Base-by-base conservation (phyloP, 2,888 invertebrate species). In the Orthosia gothica region DNA sequence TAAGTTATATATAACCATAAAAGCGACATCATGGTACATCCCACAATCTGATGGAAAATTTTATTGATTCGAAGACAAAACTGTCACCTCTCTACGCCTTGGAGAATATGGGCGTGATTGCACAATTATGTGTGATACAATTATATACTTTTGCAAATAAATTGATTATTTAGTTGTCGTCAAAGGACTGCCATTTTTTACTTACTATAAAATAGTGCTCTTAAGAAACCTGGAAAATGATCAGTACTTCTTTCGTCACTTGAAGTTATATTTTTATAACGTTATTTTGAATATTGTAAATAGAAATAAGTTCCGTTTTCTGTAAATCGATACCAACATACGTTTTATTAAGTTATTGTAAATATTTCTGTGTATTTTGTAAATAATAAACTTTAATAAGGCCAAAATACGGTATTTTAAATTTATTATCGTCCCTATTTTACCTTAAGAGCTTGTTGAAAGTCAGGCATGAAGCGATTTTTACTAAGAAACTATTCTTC, bases 351-450 rank as follows among this genome's bases (percentile, higher is more conserved):
- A 55, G 57, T 79, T 71, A 23, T 4, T 84, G 83, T 84, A 81
- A 74, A 84, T 85, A 82, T 59, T 70, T 83, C 40, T 73, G 70
- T 85, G 69, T 85, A 84, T 68, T 83, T 79, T 86, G 82, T 86
- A 84, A 80, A 71, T 84, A 86, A 74, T 76, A 76, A 67, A 80
- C 16, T 59, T 68, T 72, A 58, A 70, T 61, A 47, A 68, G 32
- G 66, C 54, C 15, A 64, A 54, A 9, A 0, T 32, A 26, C 0
- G 7, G n/a, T n/a, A 26, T 54, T 49, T 58, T 40, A 40, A n/a
- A 40, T 40, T 1, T 40, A 40, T 40, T 40, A 40, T 40, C 9
- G 40, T 40, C 40, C 40, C 9, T 32, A 32, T 32, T 32, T 32
- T 32, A 32, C 32, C 32, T 32, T 32, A 7, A 32, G 32, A 32